Base-by-base conservation (phyloP, 2,797 vertebrate genomes). In the Lates japonicus region DNA sequence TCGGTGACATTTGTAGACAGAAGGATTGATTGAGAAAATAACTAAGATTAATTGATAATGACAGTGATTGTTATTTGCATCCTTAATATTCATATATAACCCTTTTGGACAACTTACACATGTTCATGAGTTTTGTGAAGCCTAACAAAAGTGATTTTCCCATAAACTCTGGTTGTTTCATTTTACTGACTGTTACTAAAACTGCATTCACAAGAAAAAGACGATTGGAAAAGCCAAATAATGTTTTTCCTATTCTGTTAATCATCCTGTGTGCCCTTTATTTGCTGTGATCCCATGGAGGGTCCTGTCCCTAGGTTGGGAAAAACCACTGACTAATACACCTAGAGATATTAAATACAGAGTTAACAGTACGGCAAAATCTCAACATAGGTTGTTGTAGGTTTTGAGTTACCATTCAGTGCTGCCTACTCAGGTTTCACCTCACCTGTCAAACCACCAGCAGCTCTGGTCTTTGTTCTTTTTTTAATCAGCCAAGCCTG, bases 401-500 rank as follows among this genome's bases (percentile, higher is more conserved):
- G 41, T 48, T 54, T 57, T 16, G 16, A 39, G 37, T 3, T 51
- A 19, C 20, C n/a, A n/a, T 66, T 12, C 22, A 13, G 42, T 12
- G n/a, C n/a, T 29, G 14, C 13, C 58, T 12, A 41, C 51, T 64
- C 42, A 35, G n/a, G 14, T 59, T 51, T 41, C 44, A 42, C 16
- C 29, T 33, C 37, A 35, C 48, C 20, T 7, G 44, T 74, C 70
- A 14, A 44, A 39, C 31, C 54, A 16, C 44, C 75, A 5, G 66
- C 52, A n/a, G 54, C 39, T 67, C 63, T 29, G 41, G 39, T 68
- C 33, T 8, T 42, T 74, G 7, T 42, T 25, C 25, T 52, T 35
- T 62, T 37, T 71, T 41, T 20, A 58, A 72, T 60, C 49, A 52
- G 13, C 13, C 25, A 14, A 51, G 48, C 73, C 29, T 54, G 20